Conservation (phyloP, 2,888 invertebrate genomes). For the Tridacna gigas region DNA sequence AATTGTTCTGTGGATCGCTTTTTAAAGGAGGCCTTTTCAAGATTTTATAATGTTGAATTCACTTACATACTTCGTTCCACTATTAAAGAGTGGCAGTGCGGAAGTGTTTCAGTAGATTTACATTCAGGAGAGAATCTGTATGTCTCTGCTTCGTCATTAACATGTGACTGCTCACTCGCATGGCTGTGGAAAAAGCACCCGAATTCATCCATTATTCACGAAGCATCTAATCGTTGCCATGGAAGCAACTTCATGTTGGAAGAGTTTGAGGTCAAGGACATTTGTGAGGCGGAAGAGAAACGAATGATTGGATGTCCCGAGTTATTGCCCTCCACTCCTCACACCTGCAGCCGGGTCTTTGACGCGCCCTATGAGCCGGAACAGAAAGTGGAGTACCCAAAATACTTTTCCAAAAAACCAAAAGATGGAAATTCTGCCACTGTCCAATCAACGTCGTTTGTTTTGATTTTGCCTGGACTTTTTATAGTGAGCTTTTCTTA, state of each 20-base stretch:
- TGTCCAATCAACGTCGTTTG: background rate
- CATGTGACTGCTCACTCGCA: conserved; percentile 46
- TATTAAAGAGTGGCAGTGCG: conserved; percentile 58
- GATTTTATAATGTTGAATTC: conserved; percentile 1
- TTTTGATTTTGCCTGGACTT: background rate
- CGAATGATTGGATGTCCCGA: conserved; percentile 37
- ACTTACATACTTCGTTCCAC: conserved; percentile 27
- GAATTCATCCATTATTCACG: conserved; percentile 29
- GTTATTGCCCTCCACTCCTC: conserved; percentile 44
- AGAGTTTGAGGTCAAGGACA: conserved; percentile 3
- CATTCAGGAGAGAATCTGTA: conserved; percentile 4
- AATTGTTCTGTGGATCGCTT: conserved; percentile 30
- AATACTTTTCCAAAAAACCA: conserved; percentile 38
- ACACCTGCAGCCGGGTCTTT: conserved; percentile 45
- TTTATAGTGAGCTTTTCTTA: too few relatives aligned
- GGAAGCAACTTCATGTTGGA: conserved; percentile 16
- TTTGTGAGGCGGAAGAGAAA: conserved; percentile 35
- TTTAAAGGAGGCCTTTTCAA: conserved; percentile 41
- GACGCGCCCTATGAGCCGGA: conserved; percentile 41
- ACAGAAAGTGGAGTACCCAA: conserved; percentile 51
- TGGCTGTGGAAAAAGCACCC: conserved; percentile 44
- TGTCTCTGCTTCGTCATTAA: conserved; percentile 28
- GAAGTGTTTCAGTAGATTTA: conserved; percentile 20
- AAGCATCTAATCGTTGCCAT: conserved; percentile 24
- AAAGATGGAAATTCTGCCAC: background rate